phyloP scores from a whole-genome alignment of 2,797 vertebrate genomes.

The Scleropages formosus region DNA sequence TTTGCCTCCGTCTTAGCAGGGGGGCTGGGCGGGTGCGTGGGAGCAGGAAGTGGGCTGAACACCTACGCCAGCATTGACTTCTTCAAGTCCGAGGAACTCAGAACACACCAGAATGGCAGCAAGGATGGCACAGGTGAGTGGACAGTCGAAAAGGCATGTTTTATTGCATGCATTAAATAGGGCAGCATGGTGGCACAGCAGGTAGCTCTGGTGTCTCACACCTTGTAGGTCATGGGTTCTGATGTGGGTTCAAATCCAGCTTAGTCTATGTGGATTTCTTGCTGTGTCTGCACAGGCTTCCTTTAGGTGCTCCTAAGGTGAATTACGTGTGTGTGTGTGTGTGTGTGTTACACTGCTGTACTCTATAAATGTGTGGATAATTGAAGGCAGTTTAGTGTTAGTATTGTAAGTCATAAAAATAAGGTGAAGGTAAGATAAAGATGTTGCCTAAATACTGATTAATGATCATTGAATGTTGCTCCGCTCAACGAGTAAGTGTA shows the following conservation, averaged over 20 bases:
- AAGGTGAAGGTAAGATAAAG: neutral
- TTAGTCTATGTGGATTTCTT: neutral
- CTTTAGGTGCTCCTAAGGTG: too few relatives aligned
- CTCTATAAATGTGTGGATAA: too few relatives aligned
- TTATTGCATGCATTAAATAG: neutral
- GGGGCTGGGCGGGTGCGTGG: conserved; percentile 37
- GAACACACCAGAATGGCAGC: conserved; percentile 64
- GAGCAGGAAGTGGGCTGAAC: conserved; percentile 60
- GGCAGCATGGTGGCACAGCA: too few relatives aligned
- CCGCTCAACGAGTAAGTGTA: too few relatives aligned
- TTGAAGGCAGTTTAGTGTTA: too few relatives aligned
- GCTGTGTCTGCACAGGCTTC: too few relatives aligned
- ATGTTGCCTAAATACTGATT: too few relatives aligned
- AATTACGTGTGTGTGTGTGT: conserved; percentile 22
- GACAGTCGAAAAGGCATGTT: neutral
- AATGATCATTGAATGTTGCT: too few relatives aligned
- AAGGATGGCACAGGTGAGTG: conserved; percentile 70
- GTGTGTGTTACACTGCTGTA: conserved; percentile 1
- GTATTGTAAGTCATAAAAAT: neutral
- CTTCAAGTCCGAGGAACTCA: conserved; percentile 72
- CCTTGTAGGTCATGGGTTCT: neutral
- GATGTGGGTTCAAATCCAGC: neutral
- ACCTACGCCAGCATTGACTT: conserved; percentile 81
- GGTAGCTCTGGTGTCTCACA: too few relatives aligned
- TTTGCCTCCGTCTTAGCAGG: conserved; percentile 40